A percentile compares a stretch with the other conserved stretches of the same genome.
Conservation (phyloP, 1,140 invertebrate species). For the Solenopsis fugax region DNA sequence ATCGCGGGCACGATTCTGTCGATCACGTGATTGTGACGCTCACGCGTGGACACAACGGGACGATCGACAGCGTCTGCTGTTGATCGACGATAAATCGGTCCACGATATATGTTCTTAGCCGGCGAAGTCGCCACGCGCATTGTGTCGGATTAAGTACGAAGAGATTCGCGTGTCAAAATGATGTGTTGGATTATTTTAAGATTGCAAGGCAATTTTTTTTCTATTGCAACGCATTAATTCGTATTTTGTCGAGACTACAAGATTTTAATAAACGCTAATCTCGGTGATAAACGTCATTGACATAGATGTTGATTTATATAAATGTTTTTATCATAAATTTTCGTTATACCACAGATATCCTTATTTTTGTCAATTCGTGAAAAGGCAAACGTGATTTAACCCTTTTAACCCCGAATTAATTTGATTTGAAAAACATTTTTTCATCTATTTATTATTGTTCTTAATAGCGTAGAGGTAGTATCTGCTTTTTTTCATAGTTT, state of each 20-base stretch:
- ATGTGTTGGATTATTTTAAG: background rate
- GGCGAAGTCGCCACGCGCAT: background rate
- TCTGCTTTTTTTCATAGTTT: too few species aligned
- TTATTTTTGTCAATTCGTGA: background rate
- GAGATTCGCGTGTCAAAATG: slow-evolving; percentile 19
- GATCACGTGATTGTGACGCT: background rate
- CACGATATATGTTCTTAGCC: background rate
- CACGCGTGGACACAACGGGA: background rate
- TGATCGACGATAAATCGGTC: slow-evolving; percentile 15
- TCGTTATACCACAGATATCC: background rate
- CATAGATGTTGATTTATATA: background rate
- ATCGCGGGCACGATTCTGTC: background rate
- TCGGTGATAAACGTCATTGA: too few species aligned
- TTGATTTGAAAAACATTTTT: too few species aligned
- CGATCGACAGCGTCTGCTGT: background rate
- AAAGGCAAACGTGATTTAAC: background rate
- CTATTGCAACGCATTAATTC: too few species aligned
- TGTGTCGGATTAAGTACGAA: slow-evolving; percentile 43
- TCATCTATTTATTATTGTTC: too few species aligned
- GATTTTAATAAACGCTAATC: background rate
- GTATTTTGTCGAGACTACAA: background rate
- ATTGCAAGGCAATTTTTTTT: background rate
- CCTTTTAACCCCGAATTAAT: too few species aligned
- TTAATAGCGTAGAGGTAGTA: too few species aligned
- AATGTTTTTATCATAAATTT: background rate